Conservation (phyloP, 2,797 vertebrate genomes). For the Acanthiza pusilla region DNA sequence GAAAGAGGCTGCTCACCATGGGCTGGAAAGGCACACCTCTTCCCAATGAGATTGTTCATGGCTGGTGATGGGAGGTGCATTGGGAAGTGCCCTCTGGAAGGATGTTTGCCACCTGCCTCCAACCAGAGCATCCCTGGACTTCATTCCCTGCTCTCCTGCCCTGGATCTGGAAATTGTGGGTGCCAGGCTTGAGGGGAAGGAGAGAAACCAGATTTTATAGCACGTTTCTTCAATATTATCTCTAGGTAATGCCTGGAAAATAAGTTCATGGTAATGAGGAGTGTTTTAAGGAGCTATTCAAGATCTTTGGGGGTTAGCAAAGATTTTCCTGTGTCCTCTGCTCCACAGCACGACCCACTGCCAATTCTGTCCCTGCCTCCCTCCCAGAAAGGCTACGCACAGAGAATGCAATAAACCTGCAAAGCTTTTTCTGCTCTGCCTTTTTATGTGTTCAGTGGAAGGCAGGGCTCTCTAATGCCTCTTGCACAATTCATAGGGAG, state of each 20-base stretch:
- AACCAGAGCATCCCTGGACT: background rate
- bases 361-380: background rate
- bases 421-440: conserved; percentile 17
- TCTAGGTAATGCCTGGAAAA: background rate
- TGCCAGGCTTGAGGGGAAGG: background rate
- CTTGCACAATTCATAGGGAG: conserved; percentile 52
- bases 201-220: background rate
- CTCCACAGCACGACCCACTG: background rate
- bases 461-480: conserved; percentile 31
- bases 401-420: conserved; percentile 18
- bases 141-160: background rate
- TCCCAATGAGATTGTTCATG: background rate
- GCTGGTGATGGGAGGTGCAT: background rate
- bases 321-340: background rate
- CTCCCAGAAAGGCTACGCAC: background rate
- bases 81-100: background rate
- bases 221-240: background rate
- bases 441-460: conserved; percentile 23
- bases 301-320: background rate
- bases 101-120: background rate
- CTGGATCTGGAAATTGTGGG: background rate
- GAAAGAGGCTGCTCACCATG: fast-evolving
- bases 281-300: background rate
- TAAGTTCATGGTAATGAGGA: background rate
- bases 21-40: background rate